Conservation (phyloP, 2,888 invertebrate species). For the Amiota mariae region DNA sequence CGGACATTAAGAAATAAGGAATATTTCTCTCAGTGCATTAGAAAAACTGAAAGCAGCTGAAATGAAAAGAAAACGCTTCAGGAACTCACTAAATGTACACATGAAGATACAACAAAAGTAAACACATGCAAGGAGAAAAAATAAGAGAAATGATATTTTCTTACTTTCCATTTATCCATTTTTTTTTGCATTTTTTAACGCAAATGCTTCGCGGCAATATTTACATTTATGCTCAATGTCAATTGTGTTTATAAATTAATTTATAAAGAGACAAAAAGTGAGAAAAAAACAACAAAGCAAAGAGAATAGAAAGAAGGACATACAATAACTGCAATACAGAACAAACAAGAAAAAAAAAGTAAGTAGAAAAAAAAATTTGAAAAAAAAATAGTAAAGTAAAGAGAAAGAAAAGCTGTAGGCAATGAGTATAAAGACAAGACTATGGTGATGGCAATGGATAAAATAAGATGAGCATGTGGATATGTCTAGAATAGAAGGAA, state of each 20-base stretch:
- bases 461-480: too few species aligned
- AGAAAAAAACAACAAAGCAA: not conserved
- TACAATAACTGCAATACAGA: slow-evolving; percentile 13
- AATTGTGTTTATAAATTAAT: slow-evolving; percentile 68
- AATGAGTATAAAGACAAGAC: not conserved
- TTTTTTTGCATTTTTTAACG: slow-evolving; percentile 57
- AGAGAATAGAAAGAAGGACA: slow-evolving; percentile 12
- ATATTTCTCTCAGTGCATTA: too few species aligned
- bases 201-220: slow-evolving; percentile 62
- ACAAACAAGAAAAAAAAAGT: slow-evolving; percentile 47
- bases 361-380: slow-evolving; percentile 36
- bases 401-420: not conserved
- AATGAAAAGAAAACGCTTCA: not conserved
- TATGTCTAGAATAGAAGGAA: too few species aligned
- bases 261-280: slow-evolving; percentile 59
- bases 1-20: too few species aligned
- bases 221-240: slow-evolving; percentile 67
- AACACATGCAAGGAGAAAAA: not conserved
- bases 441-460: too few species aligned
- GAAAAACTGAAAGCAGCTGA: too few species aligned
- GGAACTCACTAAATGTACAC: not conserved
- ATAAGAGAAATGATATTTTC: not conserved
- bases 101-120: not conserved
- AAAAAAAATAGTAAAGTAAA: slow-evolving; percentile 11
- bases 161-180: not conserved